These are phyloP conservation scores for Drosophila maculinotata DNA, from an alignment of 2,888 invertebrate genomes.

Conservation along the genomic window DNA sequence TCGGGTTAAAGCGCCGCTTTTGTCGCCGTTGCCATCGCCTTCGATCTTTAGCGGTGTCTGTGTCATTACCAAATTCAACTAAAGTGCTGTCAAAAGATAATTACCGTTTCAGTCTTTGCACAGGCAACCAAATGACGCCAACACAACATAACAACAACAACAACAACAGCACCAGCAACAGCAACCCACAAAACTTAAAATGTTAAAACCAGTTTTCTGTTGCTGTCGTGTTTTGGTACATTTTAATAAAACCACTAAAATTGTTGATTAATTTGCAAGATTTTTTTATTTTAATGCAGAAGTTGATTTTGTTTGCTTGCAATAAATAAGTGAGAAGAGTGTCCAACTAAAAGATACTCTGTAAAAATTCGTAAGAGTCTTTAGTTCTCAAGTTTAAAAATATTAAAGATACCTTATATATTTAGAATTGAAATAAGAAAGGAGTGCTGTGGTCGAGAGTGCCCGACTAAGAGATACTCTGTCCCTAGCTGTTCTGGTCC, in stretches of 20 bases:
- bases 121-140: conserved; percentile 54
- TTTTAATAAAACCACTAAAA: conserved; percentile 46
- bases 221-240: conserved; percentile 21
- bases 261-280: conserved; percentile 46
- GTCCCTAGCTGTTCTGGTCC: too few relatives aligned
- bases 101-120: conserved; percentile 67
- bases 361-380: background rate
- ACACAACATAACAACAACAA: conserved; percentile 27
- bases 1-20: conserved; percentile 63
- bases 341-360: background rate
- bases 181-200: conserved; percentile 11
- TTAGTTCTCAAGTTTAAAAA: background rate
- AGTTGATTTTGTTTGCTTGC: conserved; percentile 16
- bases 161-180: conserved; percentile 8
- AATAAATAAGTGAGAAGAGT: background rate
- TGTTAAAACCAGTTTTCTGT: conserved; percentile 52
- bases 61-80: conserved; percentile 74
- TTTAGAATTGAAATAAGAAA: too few relatives aligned
- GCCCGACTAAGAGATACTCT: too few relatives aligned
- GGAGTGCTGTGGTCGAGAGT: too few relatives aligned
- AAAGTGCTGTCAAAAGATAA: conserved; percentile 80
- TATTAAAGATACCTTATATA: too few relatives aligned
- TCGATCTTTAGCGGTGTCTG: conserved; percentile 58
- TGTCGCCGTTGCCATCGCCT: conserved; percentile 55
- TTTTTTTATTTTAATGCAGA: conserved; percentile 31